A percentile compares a stretch with the other conserved stretches of the same genome.
Conservation (phyloP, 2,888 invertebrate genomes). For the Aricia artaxerxes region DNA sequence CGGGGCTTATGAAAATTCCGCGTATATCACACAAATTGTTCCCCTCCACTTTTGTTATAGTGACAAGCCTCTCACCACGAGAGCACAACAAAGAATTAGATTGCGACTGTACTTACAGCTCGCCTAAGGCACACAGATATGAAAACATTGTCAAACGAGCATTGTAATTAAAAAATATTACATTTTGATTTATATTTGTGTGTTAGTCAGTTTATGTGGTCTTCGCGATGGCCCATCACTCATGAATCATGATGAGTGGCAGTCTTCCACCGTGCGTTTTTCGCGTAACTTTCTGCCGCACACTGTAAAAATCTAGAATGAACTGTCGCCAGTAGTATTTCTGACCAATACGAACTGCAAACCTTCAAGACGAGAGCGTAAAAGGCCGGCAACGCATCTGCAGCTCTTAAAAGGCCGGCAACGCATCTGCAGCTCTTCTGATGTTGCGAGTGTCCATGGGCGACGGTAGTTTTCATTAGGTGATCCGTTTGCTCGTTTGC, state of each 20-base stretch:
- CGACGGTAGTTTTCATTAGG: too few species aligned
- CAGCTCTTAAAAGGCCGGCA: too few species aligned
- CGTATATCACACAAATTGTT: slow-evolving; percentile 23
- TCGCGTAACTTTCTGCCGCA: too few species aligned
- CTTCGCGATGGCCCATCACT: not conserved
- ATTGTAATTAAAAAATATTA: not conserved
- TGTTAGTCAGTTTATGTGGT: not conserved
- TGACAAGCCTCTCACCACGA: slow-evolving; percentile 43
- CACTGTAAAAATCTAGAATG: too few species aligned
- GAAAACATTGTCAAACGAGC: slow-evolving; percentile 4
- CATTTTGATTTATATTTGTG: not conserved
- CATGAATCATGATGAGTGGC: not conserved
- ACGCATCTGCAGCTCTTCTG: too few species aligned
- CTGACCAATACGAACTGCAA: too few species aligned
- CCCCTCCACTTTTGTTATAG: slow-evolving; percentile 38
- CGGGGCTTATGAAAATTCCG: slow-evolving; percentile 1
- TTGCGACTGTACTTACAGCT: slow-evolving; percentile 48
- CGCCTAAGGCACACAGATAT: not conserved
- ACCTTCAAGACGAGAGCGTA: too few species aligned
- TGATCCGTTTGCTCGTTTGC: too few species aligned
- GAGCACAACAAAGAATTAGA: slow-evolving; percentile 44
- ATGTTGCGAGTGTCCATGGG: too few species aligned
- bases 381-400: too few species aligned
- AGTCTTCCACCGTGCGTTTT: too few species aligned
- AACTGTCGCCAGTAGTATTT: too few species aligned